These are phyloP conservation scores for Orius insidiosus DNA, from an alignment of 1,140 invertebrate genomes.

Conservation along the genomic window DNA sequence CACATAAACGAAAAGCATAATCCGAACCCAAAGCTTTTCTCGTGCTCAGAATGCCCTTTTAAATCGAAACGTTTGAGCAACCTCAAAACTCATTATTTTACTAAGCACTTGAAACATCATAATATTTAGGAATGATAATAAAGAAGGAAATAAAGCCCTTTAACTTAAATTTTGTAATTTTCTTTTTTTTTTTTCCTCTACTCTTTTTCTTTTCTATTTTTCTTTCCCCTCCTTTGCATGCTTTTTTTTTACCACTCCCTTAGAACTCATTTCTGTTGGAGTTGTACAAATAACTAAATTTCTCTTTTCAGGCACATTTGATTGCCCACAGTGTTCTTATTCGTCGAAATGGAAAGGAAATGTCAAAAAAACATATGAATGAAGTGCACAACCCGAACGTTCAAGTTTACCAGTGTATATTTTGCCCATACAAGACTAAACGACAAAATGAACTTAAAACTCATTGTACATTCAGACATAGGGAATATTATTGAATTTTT, in stretches of 20 bases:
- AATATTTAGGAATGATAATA: neutral
- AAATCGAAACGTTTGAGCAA: constrained; percentile 5
- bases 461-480: too few relatives aligned
- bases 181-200: neutral
- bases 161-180: neutral
- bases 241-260: too few relatives aligned
- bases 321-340: neutral
- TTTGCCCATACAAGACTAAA: constrained; percentile 3
- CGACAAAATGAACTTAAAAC: constrained; percentile 1
- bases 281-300: too few relatives aligned
- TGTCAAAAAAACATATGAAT: constrained; percentile 2
- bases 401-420: neutral
- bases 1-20: constrained; percentile 9
- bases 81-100: constrained; percentile 1
- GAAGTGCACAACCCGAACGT: constrained; percentile 5
- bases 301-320: too few relatives aligned
- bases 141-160: neutral
- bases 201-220: neutral
- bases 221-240: too few relatives aligned
- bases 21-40: neutral
- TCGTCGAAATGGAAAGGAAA: constrained; percentile 7
- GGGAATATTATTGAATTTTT: too few relatives aligned
- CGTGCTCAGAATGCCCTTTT: neutral
- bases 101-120: neutral
- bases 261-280: too few relatives aligned